These are phyloP conservation scores for Arrhopalites spinosus DNA, from an alignment of 2,888 invertebrate genomes.

Conservation along the genomic window DNA sequence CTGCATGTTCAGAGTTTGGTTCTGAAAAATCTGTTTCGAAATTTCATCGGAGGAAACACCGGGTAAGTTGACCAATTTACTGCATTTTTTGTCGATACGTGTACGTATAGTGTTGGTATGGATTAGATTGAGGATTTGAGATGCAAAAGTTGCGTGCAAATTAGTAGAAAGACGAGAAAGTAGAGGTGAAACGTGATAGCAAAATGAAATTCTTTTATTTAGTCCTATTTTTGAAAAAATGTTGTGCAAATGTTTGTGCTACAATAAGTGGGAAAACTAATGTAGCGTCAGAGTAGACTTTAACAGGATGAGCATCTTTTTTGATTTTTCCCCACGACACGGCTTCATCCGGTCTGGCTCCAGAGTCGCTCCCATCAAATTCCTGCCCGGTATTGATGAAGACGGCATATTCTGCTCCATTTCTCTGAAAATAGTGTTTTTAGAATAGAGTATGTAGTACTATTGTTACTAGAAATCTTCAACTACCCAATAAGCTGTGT, in stretches of 20 bases:
- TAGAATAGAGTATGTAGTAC: not conserved
- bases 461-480: not conserved
- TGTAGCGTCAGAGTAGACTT: constrained; percentile 91
- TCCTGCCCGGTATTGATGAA: constrained; percentile 94
- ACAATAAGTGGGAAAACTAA: constrained; percentile 93
- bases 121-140: too few species aligned
- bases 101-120: too few species aligned
- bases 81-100: too few species aligned
- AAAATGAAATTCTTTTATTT: not conserved
- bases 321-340: constrained; percentile 98
- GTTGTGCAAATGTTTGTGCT: constrained; percentile 91
- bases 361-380: constrained; percentile 97
- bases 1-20: too few species aligned
- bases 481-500: not conserved
- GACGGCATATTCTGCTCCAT: constrained; percentile 94
- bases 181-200: too few species aligned
- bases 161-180: too few species aligned
- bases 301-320: constrained; percentile 84
- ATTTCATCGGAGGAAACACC: too few species aligned
- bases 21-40: too few species aligned
- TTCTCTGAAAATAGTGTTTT: constrained; percentile 66
- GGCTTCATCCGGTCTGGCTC: constrained; percentile 97
- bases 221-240: constrained; percentile 55
- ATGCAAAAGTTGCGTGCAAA: too few species aligned
- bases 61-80: too few species aligned